phyloP scores from a whole-genome alignment of 2,888 invertebrate species.

The Dexiosoma caninum region DNA sequence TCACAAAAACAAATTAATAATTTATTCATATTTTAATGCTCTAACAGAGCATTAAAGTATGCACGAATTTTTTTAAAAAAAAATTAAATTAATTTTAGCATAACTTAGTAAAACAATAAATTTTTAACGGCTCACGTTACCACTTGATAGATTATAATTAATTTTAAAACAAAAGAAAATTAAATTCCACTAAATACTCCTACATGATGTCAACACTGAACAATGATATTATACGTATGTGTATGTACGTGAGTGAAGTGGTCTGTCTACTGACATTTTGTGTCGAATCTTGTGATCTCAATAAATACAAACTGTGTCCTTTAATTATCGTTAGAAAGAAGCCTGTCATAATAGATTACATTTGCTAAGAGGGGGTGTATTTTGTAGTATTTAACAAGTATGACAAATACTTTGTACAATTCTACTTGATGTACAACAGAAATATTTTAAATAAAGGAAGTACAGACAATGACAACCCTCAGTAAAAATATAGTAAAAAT shows the following conservation, averaged over 20 bases:
- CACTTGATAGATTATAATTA: constrained; percentile 25
- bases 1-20: constrained; percentile 2
- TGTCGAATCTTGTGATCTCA: background rate
- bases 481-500: too few species aligned
- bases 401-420: background rate
- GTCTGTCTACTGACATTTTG: constrained; percentile 1
- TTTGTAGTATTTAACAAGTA: background rate
- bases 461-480: too few species aligned
- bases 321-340: constrained; percentile 9
- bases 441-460: background rate
- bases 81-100: background rate
- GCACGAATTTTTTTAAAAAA: background rate
- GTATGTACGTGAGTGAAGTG: background rate
- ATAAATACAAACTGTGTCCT: background rate
- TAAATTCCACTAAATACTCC: background rate
- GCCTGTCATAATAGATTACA: background rate
- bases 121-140: constrained; percentile 33
- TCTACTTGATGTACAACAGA: background rate
- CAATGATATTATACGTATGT: background rate
- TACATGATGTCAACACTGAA: background rate
- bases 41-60: constrained; percentile 57
- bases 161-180: constrained; percentile 1
- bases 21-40: constrained; percentile 52
- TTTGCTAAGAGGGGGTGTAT: background rate
- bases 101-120: too few species aligned